These are phyloP conservation scores for Choristoneura rosaceana DNA, from an alignment of 2,888 invertebrate species.

Conservation along the genomic window DNA sequence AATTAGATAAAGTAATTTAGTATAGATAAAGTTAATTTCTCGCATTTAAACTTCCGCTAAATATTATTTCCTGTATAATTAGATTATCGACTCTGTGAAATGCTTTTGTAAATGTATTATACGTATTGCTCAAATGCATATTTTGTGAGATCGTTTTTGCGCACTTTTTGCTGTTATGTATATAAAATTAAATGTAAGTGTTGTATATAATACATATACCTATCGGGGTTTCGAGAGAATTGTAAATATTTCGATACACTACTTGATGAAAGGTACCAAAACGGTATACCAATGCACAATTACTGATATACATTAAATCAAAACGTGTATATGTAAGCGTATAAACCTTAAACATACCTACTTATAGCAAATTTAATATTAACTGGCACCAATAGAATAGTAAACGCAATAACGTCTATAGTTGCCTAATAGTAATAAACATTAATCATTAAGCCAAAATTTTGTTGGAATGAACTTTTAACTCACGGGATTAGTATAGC, in stretches of 20 bases:
- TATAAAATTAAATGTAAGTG: constrained; percentile 66
- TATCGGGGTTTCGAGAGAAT: constrained; percentile 68
- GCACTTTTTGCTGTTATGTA: constrained; percentile 84
- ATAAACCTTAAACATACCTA: constrained; percentile 62
- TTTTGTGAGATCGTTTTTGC: constrained; percentile 84
- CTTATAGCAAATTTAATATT: constrained; percentile 52
- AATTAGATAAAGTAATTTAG: constrained; percentile 24
- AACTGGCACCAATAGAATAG: constrained; percentile 74
- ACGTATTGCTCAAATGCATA: constrained; percentile 85
- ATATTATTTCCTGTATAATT: constrained; percentile 49
- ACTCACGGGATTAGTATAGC: constrained; percentile 19
- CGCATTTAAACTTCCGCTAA: constrained; percentile 47
- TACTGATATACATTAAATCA: constrained; percentile 70
- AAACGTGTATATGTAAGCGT: constrained; percentile 69
- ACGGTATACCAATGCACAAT: constrained; percentile 82
- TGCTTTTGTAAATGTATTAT: constrained; percentile 77
- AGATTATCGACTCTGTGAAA: constrained; percentile 61
- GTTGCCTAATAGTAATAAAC: constrained; percentile 33
- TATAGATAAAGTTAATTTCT: constrained; percentile 12
- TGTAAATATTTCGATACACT: constrained; percentile 36
- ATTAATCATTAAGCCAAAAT: constrained; percentile 19
- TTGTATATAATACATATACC: constrained; percentile 48
- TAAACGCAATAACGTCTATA: constrained; percentile 61
- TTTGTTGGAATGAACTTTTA: constrained; percentile 18
- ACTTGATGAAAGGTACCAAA: constrained; percentile 75